Conservation (phyloP, 2,113 vertebrate genomes). For the Etheostoma cragini region DNA sequence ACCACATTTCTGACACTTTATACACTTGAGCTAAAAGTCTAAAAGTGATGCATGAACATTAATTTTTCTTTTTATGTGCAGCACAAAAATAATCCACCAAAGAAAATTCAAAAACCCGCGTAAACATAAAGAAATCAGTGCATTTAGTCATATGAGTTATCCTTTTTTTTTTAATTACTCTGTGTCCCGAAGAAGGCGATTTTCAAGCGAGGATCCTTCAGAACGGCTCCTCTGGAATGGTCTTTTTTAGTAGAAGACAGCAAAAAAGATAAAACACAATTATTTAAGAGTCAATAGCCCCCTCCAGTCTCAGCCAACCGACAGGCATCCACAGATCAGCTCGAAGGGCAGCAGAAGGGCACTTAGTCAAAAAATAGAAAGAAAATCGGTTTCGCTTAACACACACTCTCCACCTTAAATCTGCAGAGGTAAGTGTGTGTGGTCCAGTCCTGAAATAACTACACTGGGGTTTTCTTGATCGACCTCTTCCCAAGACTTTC, state of each 20-base stretch:
- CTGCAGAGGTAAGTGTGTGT: constrained; percentile 20
- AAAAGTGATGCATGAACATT: constrained; percentile 23
- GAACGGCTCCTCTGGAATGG: constrained; percentile 52
- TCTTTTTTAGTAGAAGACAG: constrained; percentile 56
- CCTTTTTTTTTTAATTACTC: constrained; percentile 25
- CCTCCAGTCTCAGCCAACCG: constrained; percentile 33
- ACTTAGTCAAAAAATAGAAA: constrained; percentile 56
- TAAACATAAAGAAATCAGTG: constrained; percentile 53
- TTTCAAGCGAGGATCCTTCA: constrained; percentile 30
- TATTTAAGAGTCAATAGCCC: constrained; percentile 60
- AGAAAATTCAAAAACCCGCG: neutral
- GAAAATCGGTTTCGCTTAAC: constrained; percentile 3
- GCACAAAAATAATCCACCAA: constrained; percentile 10
- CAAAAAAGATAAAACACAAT: constrained; percentile 69
- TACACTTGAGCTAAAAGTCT: constrained; percentile 33
- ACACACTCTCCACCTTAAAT: constrained; percentile 13
- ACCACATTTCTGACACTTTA: constrained; percentile 48
- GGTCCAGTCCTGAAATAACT: constrained; percentile 17
- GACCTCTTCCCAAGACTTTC: constrained; percentile 16
- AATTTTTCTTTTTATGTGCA: constrained; percentile 24
- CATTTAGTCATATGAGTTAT: constrained; percentile 38
- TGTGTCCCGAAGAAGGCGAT: constrained; percentile 49
- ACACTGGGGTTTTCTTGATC: constrained; percentile 3
- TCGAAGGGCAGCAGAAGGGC: constrained; percentile 66
- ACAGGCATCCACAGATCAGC: constrained; percentile 39